Base-by-base conservation (phyloP, 2,113 vertebrate species). In the Varanus salvator region DNA sequence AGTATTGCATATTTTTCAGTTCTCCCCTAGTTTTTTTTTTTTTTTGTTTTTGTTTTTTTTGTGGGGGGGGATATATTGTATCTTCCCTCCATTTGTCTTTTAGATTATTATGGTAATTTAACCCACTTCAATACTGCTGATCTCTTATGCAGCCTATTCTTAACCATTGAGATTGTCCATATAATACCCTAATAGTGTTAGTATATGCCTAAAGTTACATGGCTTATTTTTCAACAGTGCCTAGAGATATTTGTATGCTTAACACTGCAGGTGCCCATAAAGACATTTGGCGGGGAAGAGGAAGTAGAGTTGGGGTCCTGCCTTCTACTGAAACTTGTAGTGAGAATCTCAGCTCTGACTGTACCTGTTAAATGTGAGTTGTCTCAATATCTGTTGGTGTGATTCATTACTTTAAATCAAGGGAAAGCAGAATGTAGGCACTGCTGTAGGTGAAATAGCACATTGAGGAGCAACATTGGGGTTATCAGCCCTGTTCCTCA, bases 311-410 rank as follows among this genome's bases (percentile, higher is more conserved):
- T 77, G 88, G 38, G 86, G 64, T 84, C 60, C 8, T 80, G 52
- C 71, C 72, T 85, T 85, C 83, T 66, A 69, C 88, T 90, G 83
- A 89, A 69, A 68, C 60, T 77, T 89, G 74, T 74, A 89, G 60
- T 76, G 74, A 78, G 88, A 66, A 85, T 85, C 48, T 80, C 75
- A 85, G 50, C 75, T 77, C 64, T 85, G 88, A 15, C 88, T 78
- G 88, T 85, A 38, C 83, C 75, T 80, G 74, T 78, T 90, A 90
- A 90, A 90, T 90, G 88, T 90, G 88, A 90, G 88, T 90, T 34
- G n/a, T 71, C 38, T 77, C 66, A 89, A 89, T 60, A 77, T 71
- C 34, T 78, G 7, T 38, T 78, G 76, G 12, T 77, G 15, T 84
- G 68, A 77, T 48, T 6, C 7, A 38, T 52, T 84, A 44, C 9